Percentiles rank a stretch among this genome's conserved stretches.
Conservation (phyloP, 1,140 invertebrate genomes). For the Trichogramma pretiosum region DNA sequence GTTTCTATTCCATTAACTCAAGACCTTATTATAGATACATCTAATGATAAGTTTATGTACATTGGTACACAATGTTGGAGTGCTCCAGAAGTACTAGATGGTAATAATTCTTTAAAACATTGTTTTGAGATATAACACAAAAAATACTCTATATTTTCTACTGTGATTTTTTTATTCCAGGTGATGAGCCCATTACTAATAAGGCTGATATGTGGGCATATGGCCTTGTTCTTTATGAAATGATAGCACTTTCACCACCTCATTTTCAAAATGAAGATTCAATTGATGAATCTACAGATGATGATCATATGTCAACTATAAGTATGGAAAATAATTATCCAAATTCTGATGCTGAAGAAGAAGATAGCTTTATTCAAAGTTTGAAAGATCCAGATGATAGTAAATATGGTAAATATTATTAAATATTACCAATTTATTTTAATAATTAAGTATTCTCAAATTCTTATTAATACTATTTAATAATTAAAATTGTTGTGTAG, state of each 20-base stretch:
- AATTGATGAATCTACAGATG: conserved; percentile 26
- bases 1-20: conserved; percentile 63
- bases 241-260: conserved; percentile 62
- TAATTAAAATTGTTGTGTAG: conserved; percentile 29
- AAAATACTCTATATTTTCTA: too few species aligned
- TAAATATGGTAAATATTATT: conserved; percentile 23
- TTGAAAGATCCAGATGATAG: conserved; percentile 13
- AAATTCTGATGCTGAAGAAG: conserved; percentile 26
- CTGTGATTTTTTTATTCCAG: conserved; percentile 22
- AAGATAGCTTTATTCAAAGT: conserved; percentile 20
- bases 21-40: conserved; percentile 52
- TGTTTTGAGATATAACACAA: background rate
- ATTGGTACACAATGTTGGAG: conserved; percentile 66
- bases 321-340: conserved; percentile 25
- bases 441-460: background rate
- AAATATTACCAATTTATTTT: conserved; percentile 5
- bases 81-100: conserved; percentile 61
- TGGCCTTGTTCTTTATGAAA: conserved; percentile 73
- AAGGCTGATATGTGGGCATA: conserved; percentile 75
- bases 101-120: conserved; percentile 18
- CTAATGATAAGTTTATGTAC: conserved; percentile 49
- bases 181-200: conserved; percentile 49
- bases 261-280: conserved; percentile 44
- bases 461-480: conserved; percentile 5
- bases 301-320: conserved; percentile 23